Conservation (phyloP, 2,113 vertebrate genomes). For the Marmota monax region DNA sequence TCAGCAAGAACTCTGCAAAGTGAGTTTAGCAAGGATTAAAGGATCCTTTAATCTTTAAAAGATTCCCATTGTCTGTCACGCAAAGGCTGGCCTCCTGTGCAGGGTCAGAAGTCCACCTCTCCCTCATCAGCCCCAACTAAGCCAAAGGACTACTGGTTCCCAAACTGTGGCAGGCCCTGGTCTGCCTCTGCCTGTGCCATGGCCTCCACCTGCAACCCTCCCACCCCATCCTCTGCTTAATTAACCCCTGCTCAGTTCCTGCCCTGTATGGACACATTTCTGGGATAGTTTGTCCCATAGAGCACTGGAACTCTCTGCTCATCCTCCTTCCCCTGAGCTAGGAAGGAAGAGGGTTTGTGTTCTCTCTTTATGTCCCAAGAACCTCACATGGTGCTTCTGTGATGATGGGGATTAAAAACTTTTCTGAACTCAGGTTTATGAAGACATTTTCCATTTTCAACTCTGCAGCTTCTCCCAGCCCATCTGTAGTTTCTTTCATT, state of each 20-base stretch:
- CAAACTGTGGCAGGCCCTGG: neutral
- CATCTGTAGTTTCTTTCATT: neutral
- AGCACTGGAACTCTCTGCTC: neutral
- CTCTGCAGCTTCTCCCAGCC: neutral
- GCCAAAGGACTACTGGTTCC: neutral
- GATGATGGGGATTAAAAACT: neutral
- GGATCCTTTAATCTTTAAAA: neutral
- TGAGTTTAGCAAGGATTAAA: neutral
- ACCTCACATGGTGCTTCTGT: neutral
- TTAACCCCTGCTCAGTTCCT: neutral
- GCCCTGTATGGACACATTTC: rapidly evolving
- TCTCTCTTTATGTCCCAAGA: neutral
- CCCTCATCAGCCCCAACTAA: too few species aligned
- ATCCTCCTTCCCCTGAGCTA: neutral
- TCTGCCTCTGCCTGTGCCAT: neutral
- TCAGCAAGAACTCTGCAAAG: neutral
- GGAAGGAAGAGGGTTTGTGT: neutral
- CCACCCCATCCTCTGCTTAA: neutral
- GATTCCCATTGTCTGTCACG: neutral
- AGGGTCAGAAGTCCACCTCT: neutral
- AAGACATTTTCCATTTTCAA: neutral
- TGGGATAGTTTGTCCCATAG: neutral
- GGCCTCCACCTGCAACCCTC: neutral
- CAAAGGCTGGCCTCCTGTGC: neutral
- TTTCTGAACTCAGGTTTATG: neutral